Evolutionary conservation across 2,113 vertebrate genomes (phyloP).

Genomic region (Mustela nigripes): DNA sequence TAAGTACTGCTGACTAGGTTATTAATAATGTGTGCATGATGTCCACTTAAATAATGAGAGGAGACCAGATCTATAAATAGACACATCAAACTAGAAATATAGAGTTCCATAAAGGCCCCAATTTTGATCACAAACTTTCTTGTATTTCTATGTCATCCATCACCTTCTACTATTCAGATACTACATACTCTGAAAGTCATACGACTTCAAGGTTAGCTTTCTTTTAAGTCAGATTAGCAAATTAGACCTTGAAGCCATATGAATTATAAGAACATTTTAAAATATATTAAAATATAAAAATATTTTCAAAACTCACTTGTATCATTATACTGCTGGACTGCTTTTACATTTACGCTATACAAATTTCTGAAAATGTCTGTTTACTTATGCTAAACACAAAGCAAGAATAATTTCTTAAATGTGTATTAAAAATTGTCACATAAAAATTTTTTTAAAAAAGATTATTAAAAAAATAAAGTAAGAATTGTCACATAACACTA

Average conservation of each 20-base stretch:
- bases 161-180: background rate
- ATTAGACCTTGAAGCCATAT: background rate
- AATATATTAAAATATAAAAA: background rate
- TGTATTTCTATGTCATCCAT: background rate
- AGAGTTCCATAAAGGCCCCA: background rate
- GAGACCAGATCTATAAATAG: background rate
- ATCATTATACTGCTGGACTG: background rate
- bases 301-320: background rate
- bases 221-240: background rate
- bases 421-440: background rate
- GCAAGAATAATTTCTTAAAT: background rate
- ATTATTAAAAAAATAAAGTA: background rate
- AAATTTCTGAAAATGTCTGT: background rate
- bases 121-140: slow-evolving; percentile 22
- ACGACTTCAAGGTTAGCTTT: background rate
- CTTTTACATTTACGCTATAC: slow-evolving; percentile 41
- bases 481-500: background rate
- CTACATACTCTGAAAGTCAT: background rate
- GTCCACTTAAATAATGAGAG: slow-evolving; percentile 44
- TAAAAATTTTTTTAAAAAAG: background rate
- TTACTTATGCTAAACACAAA: background rate
- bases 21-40: slow-evolving; percentile 15
- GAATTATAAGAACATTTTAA: background rate
- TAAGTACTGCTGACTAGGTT: background rate
- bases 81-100: background rate